Base-by-base conservation (phyloP, 2,888 invertebrate genomes). In the Drosophila anomalata region DNA sequence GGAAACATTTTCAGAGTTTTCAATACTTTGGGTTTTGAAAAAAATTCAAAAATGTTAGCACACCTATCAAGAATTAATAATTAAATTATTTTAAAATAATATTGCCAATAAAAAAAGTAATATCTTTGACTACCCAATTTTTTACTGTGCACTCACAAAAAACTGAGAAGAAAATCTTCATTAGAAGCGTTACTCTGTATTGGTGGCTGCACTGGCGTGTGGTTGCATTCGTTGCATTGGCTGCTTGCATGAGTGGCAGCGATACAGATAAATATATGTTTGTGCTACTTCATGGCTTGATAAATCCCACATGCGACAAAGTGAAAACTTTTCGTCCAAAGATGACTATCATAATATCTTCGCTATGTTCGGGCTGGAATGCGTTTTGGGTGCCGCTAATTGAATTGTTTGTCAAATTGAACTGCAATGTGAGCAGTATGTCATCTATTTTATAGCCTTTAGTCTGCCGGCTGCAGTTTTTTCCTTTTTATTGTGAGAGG, bases 281-380 rank as follows among this genome's bases (percentile, higher is more conserved):
- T 82, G 81, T 82, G 81, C 81, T 72, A 83, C 76, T 85, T 85
- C 69, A 76, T 61, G 77, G 77, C 79, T 74, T 70, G 69, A 71
- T 70, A 70, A 70, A 66, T 59, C 75, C 67, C 80, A 67, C 71
- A 70, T 81, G 79, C 85, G 85, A 82, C 82, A 83, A 79, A 82
- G 83, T 80, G 86, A 80, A 83, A 83, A 84, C 79, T 81, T 70
- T 54, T 69, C 59, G 31, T 14, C 26, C 54, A 26, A 60, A 26
- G 52, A 60, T 61, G 61, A 53, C 61, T 47, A 61, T 61, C 61
- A 60, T 42, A 33, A 59, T 44, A 26, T 44, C 20, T 50, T 41
- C 6, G 26, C 48, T 22, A 36, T 42, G 66, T 39, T 36, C 31
- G 24, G 17, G n/a, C 46, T 20, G 51, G 50, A 59, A 41, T 69